Conservation (phyloP, 2,113 vertebrate species). For the Petromus typicus region DNA sequence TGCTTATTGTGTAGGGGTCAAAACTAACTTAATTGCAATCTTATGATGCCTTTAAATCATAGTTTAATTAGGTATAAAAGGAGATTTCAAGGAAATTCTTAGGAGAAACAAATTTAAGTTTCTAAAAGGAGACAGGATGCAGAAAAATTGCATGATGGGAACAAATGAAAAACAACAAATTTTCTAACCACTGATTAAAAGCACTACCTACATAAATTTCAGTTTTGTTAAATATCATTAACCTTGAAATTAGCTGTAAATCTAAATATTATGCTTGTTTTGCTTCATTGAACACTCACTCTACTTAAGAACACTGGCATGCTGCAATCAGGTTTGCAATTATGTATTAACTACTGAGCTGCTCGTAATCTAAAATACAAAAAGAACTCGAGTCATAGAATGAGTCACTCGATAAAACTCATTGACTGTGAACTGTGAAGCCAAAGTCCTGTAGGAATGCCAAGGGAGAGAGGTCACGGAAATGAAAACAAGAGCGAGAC, state of each 20-base stretch:
- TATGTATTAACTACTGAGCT: conserved; percentile 4
- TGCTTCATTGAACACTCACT: conserved; percentile 53
- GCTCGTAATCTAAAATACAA: neutral
- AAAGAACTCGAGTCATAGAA: neutral
- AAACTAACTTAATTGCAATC: conserved; percentile 58
- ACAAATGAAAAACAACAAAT: conserved; percentile 37
- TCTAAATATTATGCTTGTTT: conserved; percentile 56
- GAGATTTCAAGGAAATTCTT: conserved; percentile 43
- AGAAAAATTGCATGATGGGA: conserved; percentile 3
- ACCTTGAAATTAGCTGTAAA: conserved; percentile 64
- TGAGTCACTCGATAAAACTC: neutral
- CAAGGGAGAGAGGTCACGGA: neutral
- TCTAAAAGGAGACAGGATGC: conserved; percentile 46
- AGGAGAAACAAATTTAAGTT: conserved; percentile 59
- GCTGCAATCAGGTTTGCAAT: conserved; percentile 32
- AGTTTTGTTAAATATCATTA: conserved; percentile 62
- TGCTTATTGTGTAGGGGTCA: conserved; percentile 41
- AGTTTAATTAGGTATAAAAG: conserved; percentile 58
- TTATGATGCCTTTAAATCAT: conserved; percentile 65
- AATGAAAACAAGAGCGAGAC: conserved; percentile 58
- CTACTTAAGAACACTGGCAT: conserved; percentile 11
- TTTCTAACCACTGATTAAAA: conserved; percentile 63
- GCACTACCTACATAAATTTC: conserved; percentile 42
- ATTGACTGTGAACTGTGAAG: conserved; percentile 29
- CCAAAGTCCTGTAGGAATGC: conserved; percentile 15